Percentiles rank a stretch among this genome's conserved stretches.
phyloP scores from a whole-genome alignment of 2,113 vertebrate genomes.

The Oxyruncus cristatus region DNA sequence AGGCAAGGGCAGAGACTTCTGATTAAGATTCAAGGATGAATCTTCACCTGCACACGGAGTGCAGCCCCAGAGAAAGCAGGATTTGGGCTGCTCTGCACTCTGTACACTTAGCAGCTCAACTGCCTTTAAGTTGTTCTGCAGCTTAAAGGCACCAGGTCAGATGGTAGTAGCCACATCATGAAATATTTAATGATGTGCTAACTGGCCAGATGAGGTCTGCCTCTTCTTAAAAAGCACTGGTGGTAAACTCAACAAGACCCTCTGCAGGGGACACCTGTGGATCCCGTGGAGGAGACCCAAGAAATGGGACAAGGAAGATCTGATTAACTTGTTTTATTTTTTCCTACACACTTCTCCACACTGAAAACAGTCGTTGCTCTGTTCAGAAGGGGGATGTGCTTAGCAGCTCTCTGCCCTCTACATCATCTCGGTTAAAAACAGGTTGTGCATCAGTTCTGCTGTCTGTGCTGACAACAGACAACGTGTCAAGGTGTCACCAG shows the following conservation, averaged over 20 bases:
- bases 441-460: not conserved
- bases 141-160: not conserved
- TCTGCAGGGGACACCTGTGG: not conserved
- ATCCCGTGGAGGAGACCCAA: not conserved
- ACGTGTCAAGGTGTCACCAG: not conserved
- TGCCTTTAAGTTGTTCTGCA: not conserved
- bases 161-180: not conserved
- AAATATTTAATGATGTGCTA: not conserved
- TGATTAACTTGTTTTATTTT: not conserved
- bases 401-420: not conserved
- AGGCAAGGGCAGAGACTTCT: not conserved
- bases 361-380: not conserved
- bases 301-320: not conserved
- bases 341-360: not conserved
- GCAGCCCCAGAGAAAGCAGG: not conserved
- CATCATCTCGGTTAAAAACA: not conserved
- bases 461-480: not conserved
- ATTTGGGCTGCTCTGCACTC: not conserved
- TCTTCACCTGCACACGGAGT: not conserved
- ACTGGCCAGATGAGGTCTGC: not conserved
- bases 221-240: not conserved
- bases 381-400: not conserved
- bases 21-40: too few species aligned
- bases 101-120: not conserved
- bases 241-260: not conserved